Evolutionary conservation across 1,140 invertebrate genomes (phyloP), one percentile per base, ranked within the genome.

Genomic region (Grapholita molesta): DNA sequence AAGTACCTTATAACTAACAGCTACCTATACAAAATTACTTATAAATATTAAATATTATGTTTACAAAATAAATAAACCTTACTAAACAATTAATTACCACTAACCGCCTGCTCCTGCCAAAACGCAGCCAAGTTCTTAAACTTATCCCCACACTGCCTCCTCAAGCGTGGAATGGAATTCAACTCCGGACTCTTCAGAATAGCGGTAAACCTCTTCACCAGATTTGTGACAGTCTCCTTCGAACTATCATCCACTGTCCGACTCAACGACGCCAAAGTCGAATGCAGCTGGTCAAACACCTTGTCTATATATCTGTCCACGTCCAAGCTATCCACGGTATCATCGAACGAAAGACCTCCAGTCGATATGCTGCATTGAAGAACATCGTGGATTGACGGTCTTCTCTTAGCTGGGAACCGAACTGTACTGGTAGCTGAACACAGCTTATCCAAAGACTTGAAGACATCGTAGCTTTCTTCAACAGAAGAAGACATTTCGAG

Each of bases 391-490:
- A 86, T 4, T 8, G 57, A 23, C n/a, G 53, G 53, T 12, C 42
- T 35, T 3, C 67, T 79, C 18, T 72, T 67, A 12, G 70, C 78
- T n/a, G n/a, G 35, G 42, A 48, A 48, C 0, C 77, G 65, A 0
- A 86, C 48, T 0, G 87, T 87, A 55, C 80, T 85, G 0, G 84
- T 80, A 0, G 76, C 74, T 38, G 82, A 77, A 11, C 77, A 75
- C 0, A 90, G 64, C 25, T 84, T 80, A 12, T 88, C 87, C n/a
- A 90, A 80, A 12, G 88, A 89, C 73, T 82, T 85, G 64, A 90
- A 90, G 0, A 89, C 78, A 12, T 89, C 82, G 55, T 90, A 86
- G 12, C 89, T 90, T 4, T 85, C 78, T 70, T 90, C 87, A 0
- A 89, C 80, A 0, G 88, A 90, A 0, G 53, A 68, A 12, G 88